Evolutionary conservation across 2,888 invertebrate genomes (phyloP), one percentile per base, ranked within the genome.

Genomic region (Orgyia antiqua): DNA sequence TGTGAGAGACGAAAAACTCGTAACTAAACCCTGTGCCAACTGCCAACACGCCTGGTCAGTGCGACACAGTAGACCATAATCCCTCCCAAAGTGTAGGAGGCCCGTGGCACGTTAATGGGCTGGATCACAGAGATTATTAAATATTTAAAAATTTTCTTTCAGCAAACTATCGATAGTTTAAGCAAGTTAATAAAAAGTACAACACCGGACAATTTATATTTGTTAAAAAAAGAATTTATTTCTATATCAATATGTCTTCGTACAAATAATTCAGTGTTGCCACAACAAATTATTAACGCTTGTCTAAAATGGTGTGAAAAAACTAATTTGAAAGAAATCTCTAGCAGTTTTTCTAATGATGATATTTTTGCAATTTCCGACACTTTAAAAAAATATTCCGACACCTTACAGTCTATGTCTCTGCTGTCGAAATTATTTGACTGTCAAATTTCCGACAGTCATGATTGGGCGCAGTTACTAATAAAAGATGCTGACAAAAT

Each of bases 121-220:
- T n/a, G n/a, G n/a, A n/a, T n/a, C n/a, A n/a, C n/a, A n/a, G n/a
- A n/a, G n/a, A n/a, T n/a, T n/a, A n/a, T n/a, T n/a, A n/a, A n/a
- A n/a, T n/a, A n/a, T n/a, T n/a, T n/a, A n/a, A n/a, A n/a, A n/a
- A n/a, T n/a, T 48, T 12, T 31, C 9, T 69, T 66, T 24, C 63
- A 74, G 73, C 41, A 49, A 43, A 56, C 65, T 2, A 6, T 57
- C 0, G 29, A 51, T 26, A 44, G 55, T 1, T n/a, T 73, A 0
- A 32, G 51, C 0, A 36, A 37, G 21, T 15, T 62, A 3, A 34
- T 68, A 13, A 38, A 33, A 28, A 46, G 45, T 1, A 17, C 64
- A 6, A 36, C 45, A 6, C 56, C 63, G 1, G n/a, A 7, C 2
- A 23, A 29, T 6, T 28, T 62, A 2, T 42, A 45, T 12, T 3